These are phyloP conservation scores for Montipora foliosa DNA, from an alignment of 64 coral and sea anemone genomes.

Conservation along the genomic window DNA sequence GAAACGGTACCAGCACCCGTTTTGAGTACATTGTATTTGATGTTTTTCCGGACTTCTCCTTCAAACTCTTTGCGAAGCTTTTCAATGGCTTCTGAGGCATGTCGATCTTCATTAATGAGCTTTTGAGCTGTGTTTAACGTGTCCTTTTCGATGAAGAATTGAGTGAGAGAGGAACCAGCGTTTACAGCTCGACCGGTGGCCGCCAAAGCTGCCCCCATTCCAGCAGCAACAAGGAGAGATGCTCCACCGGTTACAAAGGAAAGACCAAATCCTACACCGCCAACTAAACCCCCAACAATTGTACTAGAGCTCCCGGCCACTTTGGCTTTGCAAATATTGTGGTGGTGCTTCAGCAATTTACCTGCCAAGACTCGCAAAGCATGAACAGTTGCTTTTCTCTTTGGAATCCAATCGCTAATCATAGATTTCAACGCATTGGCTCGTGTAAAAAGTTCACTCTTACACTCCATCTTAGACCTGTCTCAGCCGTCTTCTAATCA, in stretches of 20 bases:
- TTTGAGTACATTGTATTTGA: neutral
- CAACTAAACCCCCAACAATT: neutral
- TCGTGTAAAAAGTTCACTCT: neutral
- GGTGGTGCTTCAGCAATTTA: too few relatives aligned
- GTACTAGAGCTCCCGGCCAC: neutral
- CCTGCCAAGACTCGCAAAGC: neutral
- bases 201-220: neutral
- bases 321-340: too few relatives aligned
- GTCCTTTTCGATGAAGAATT: conserved; percentile 12
- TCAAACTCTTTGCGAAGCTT: neutral
- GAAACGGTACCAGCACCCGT: neutral
- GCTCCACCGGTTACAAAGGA: conserved; percentile 58
- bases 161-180: neutral
- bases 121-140: neutral
- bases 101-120: conserved; percentile 16
- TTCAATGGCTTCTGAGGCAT: neutral
- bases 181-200: conserved; percentile 31
- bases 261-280: conserved; percentile 27
- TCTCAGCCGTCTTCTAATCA: neutral
- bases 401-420: neutral
- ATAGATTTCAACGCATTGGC: neutral
- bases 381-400: neutral
- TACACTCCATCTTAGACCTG: neutral
- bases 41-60: neutral
- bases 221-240: conserved; percentile 40